These are phyloP conservation scores for Polia nebulosa DNA, from an alignment of 2,888 invertebrate species.

Conservation along the genomic window DNA sequence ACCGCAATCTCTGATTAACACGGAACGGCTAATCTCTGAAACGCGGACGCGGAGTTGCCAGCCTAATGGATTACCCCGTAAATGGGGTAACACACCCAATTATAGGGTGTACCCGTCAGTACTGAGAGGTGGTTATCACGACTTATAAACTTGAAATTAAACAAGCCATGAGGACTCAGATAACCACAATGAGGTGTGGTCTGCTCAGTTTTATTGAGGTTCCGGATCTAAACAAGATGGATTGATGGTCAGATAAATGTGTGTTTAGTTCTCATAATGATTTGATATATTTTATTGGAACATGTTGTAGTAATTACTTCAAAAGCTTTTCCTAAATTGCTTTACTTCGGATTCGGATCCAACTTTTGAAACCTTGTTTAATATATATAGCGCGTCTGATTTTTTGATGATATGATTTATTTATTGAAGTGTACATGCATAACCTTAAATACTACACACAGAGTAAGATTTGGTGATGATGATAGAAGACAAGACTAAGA, in stretches of 20 bases:
- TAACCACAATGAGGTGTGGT: conserved; percentile 57
- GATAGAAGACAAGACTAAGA: too few relatives aligned
- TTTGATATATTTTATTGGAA: background rate
- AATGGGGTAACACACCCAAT: conserved; percentile 80
- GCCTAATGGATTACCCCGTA: conserved; percentile 79
- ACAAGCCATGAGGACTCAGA: conserved; percentile 46
- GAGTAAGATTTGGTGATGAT: too few relatives aligned
- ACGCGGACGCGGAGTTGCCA: conserved; percentile 74
- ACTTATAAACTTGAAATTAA: conserved; percentile 62
- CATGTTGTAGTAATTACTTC: background rate
- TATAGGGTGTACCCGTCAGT: conserved; percentile 71
- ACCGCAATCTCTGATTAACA: conserved; percentile 77
- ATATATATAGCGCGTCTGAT: too few relatives aligned
- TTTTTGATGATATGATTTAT: too few relatives aligned
- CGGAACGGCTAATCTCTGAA: conserved; percentile 75
- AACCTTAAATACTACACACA: too few relatives aligned
- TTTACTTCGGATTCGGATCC: background rate
- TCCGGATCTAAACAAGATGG: conserved; percentile 31
- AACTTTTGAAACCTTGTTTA: background rate
- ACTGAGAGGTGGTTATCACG: conserved; percentile 58
- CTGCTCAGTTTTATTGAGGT: conserved; percentile 30
- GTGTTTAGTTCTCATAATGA: background rate
- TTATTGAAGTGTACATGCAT: too few relatives aligned
- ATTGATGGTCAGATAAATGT: conserved; percentile 5
- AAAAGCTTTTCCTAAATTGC: too few relatives aligned